Conservation (phyloP, 2,113 vertebrate species). For the Mystacornis crossleyi region DNA sequence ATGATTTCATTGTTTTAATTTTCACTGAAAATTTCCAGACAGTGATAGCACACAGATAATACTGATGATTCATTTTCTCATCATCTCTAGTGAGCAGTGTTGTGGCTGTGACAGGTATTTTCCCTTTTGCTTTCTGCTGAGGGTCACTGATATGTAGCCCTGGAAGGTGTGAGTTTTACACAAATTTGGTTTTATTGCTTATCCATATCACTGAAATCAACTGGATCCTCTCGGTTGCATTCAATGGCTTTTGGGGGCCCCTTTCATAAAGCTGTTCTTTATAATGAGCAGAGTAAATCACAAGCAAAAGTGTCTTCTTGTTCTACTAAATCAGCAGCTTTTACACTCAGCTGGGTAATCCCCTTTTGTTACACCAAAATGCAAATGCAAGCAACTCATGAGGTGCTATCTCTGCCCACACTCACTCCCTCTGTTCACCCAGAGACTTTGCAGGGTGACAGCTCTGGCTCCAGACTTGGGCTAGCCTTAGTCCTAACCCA, state of each 20-base stretch:
- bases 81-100: not conserved
- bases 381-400: not conserved
- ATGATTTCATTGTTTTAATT: not conserved
- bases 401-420: not conserved
- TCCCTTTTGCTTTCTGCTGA: not conserved
- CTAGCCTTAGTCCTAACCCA: not conserved
- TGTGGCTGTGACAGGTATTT: not conserved
- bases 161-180: not conserved
- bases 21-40: not conserved
- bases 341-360: not conserved
- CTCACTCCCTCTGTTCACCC: not conserved
- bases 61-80: not conserved
- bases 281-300: not conserved
- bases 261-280: not conserved
- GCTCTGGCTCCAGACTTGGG: not conserved
- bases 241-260: not conserved
- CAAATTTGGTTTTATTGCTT: not conserved
- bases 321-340: not conserved
- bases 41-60: fast-evolving
- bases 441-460: not conserved
- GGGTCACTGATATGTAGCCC: not conserved
- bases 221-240: not conserved
- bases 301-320: not conserved
- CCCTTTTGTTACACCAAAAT: not conserved
- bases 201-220: not conserved